These are phyloP conservation scores for Dryadula phaetusa DNA, from an alignment of 2,888 invertebrate genomes.

Conservation along the genomic window DNA sequence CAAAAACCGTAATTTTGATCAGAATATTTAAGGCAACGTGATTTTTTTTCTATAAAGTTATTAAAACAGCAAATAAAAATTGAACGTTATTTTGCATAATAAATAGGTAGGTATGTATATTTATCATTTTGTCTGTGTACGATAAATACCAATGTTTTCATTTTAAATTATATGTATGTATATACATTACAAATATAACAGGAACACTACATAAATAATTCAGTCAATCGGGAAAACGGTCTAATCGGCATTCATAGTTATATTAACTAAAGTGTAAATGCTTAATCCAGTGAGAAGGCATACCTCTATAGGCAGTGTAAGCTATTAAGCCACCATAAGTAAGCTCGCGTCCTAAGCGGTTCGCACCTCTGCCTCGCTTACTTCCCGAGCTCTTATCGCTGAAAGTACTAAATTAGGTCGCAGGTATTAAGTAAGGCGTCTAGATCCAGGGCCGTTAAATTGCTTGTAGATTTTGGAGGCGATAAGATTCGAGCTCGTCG, in stretches of 20 bases:
- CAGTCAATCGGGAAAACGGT: neutral
- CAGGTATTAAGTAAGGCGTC: conserved; percentile 29
- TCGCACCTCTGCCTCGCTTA: conserved; percentile 28
- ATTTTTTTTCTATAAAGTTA: too few species aligned
- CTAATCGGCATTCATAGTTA: neutral
- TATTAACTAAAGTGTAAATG: neutral
- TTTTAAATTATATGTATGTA: too few species aligned
- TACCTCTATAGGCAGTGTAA: neutral
- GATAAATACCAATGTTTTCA: too few species aligned
- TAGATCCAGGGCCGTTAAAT: conserved; percentile 22
- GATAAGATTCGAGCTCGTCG: conserved; percentile 28
- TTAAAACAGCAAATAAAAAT: too few species aligned
- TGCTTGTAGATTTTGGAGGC: conserved; percentile 12
- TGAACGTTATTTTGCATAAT: too few species aligned
- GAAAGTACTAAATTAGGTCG: conserved; percentile 35
- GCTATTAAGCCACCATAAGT: conserved; percentile 18
- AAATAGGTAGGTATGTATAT: too few species aligned
- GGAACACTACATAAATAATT: neutral
- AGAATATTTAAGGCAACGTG: too few species aligned
- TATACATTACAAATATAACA: too few species aligned
- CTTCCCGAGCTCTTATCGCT: conserved; percentile 29
- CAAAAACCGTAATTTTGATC: too few species aligned
- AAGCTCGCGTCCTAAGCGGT: conserved; percentile 1
- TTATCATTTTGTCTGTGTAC: neutral
- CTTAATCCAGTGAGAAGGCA: neutral